These are phyloP conservation scores for Catostomus latipinnis DNA, from an alignment of 2,797 vertebrate species.

Conservation along the genomic window DNA sequence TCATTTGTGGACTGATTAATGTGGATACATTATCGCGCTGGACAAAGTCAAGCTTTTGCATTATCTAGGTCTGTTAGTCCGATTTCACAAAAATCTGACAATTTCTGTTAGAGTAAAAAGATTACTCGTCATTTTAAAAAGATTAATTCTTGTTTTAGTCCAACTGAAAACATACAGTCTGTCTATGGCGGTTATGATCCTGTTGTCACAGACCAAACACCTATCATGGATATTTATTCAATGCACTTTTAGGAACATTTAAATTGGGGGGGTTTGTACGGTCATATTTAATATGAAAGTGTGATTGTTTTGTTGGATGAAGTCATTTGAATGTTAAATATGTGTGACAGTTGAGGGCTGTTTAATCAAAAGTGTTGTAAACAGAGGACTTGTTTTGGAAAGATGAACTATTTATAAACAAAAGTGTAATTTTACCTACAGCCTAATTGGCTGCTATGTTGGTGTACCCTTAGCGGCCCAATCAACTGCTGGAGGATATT, in stretches of 20 bases:
- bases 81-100: too few relatives aligned
- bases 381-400: too few relatives aligned
- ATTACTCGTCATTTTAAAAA: too few relatives aligned
- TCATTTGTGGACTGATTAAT: too few relatives aligned
- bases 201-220: not conserved
- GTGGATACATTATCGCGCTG: too few relatives aligned
- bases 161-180: too few relatives aligned
- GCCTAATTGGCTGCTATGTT: not conserved
- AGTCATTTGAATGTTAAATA: not conserved
- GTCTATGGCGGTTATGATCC: not conserved
- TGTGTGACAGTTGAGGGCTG: not conserved
- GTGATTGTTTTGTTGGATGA: not conserved
- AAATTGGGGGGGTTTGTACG: not conserved
- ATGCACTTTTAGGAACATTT: not conserved
- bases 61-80: too few relatives aligned
- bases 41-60: too few relatives aligned
- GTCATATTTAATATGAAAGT: not conserved
- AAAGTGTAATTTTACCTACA: constrained; percentile 38
- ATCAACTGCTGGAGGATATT: not conserved
- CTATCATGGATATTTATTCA: not conserved
- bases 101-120: too few relatives aligned
- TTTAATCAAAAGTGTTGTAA: not conserved
- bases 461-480: not conserved
- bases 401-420: not conserved
- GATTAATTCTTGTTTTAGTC: too few relatives aligned